Evolutionary conservation across 2,888 invertebrate genomes (phyloP), one percentile per base, ranked within the genome.

Genomic region (Listrodromus nycthemerus): DNA sequence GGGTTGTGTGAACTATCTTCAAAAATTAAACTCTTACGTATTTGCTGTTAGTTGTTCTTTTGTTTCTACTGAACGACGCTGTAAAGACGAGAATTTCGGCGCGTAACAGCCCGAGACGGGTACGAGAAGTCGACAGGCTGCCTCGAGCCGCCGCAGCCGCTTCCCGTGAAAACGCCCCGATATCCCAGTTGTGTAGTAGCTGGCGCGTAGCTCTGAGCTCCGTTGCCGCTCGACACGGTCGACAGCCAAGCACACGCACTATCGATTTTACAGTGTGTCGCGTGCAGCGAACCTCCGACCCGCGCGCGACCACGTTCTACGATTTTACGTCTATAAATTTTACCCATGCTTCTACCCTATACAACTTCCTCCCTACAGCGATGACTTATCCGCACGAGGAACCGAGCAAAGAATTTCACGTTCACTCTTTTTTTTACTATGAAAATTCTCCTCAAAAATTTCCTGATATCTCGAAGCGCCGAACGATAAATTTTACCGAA

Each of bases 191-290:
- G 45, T 16, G 45, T 55, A 55, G 55, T 55, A 21, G 48, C 63
- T n/a, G 30, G 48, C 24, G 45, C 50, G 63, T 48, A 61, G 45
- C 84, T 85, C 82, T 76, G 82, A 73, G 86, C 83, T 86, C 30
- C 66, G 75, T 24, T 81, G 58, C 65, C 24, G 65, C 81, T 77
- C 77, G 79, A 79, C 75, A 79, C 75, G 74, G 75, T 74, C 74
- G 73, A 71, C 71, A 71, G 70, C 58, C 48, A 27, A 81, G 81
- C 84, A 71, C 84, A 84, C 84, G 84, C 84, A 84, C 84, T 84
- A 84, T 84, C 84, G 84, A 84, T 84, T 84, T 84, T 84, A 84
- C 84, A 81, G 84, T 81, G 69, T 84, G 84, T 85, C 82, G 85
- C 85, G 82, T 82, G 85, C 84, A 82, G 84, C 73, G 58, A 27